Percentiles rank a stretch among this genome's conserved stretches.
Conservation (phyloP, 2,888 invertebrate species). For the Priocnemis perturbator region DNA sequence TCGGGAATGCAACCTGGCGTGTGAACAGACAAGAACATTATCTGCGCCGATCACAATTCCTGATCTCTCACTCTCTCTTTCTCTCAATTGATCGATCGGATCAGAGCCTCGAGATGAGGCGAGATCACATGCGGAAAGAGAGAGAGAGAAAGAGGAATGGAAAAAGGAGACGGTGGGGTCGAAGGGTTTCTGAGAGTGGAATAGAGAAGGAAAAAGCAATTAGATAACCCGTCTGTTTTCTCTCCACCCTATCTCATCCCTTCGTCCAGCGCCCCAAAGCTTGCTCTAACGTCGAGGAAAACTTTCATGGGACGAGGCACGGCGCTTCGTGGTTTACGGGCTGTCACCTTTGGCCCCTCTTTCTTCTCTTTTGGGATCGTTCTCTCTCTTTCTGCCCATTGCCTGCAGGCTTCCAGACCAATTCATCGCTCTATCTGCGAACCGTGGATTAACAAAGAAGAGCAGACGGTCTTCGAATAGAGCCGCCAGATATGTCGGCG, state of each 20-base stretch:
- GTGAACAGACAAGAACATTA: too few species aligned
- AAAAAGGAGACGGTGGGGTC: slow-evolving; percentile 5
- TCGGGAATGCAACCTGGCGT: slow-evolving; percentile 24
- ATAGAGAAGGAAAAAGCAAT: slow-evolving; percentile 22
- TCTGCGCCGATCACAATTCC: too few species aligned
- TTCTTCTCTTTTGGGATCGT: neutral
- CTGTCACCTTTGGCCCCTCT: slow-evolving; percentile 39
- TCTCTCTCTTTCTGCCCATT: neutral
- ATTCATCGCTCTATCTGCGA: neutral
- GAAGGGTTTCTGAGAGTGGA: neutral
- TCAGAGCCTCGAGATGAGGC: too few species aligned
- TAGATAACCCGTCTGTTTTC: slow-evolving; percentile 32
- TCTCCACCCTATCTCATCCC: slow-evolving; percentile 9
- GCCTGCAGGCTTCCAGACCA: neutral
- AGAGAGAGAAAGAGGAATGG: slow-evolving; percentile 10
- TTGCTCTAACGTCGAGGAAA: slow-evolving; percentile 12
- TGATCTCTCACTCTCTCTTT: too few species aligned
- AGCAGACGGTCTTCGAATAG: neutral
- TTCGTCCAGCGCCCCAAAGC: slow-evolving; percentile 4
- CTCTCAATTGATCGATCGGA: too few species aligned
- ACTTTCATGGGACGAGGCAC: slow-evolving; percentile 14
- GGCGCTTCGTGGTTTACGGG: slow-evolving; percentile 23
- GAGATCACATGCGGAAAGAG: neutral
- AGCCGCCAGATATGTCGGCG: neutral
- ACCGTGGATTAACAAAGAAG: neutral